Evolutionary conservation across 2,113 vertebrate genomes (phyloP), one percentile per base, ranked within the genome.

Genomic region (Labrus mixtus): DNA sequence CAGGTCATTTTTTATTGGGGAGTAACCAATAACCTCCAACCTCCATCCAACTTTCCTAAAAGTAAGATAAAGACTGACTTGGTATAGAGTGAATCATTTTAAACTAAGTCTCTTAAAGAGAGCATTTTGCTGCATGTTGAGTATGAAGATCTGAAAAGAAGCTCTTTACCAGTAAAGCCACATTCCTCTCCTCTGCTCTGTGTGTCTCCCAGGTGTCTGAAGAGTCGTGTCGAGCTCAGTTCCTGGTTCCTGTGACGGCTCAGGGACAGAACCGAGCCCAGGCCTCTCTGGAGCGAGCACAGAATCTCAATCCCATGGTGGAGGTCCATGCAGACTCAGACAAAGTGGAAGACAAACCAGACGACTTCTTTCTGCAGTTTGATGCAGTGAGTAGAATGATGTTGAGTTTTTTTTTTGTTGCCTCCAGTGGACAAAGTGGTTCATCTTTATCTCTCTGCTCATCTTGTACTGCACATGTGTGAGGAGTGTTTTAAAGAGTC

Each of bases 301-400:
- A 98, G 93, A 97, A 95, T 79, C 97, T 99, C 59, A 99, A 99
- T 72, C 98, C 98, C 0, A 99, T 98, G 97, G 98, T 99, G 57
- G 94, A 97, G 0, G 97, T 99, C 19, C 95, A 95, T 8, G 97
- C 95, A 0, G 96, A 98, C 78, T 78, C 92, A 0, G 95, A 93
- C 50, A 87, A 75, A 2, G 65, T 96, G 0, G 95, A 96, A 7
- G 91, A 91, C 87, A 98, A 99, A 46, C 54, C 95, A 0, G 95
- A 97, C 1, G 94, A 96, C 0, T 99, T 98, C 92, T 97, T 98
- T 78, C 93, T 95, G 36, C 92, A 96, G 12, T 98, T 97, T 15
- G 96, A 98, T 60, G 96, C 96, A 0, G 97, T 98, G 73, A 93
- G 96, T 95, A 19, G 4, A 20, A n/a, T n/a, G n/a, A n/a, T n/a